Conservation (phyloP, 1,140 invertebrate genomes). For the Panulirus ornatus region DNA sequence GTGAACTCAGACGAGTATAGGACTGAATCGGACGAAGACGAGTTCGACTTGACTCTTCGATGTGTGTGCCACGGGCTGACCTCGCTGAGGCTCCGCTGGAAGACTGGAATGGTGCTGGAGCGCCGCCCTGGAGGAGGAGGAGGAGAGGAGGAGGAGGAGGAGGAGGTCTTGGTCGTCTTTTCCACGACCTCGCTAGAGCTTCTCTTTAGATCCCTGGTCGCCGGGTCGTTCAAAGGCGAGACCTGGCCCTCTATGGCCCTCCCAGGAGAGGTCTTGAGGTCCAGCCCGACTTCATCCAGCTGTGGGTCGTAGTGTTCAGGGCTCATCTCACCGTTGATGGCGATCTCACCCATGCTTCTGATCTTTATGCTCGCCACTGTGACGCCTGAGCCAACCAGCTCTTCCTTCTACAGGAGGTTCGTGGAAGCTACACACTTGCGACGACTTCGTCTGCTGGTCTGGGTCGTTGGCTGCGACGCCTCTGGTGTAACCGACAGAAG, state of each 20-base stretch:
- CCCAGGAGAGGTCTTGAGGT: too few species aligned
- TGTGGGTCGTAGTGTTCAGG: neutral
- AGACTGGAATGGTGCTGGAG: neutral
- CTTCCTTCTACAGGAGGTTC: neutral
- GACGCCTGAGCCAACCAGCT: neutral
- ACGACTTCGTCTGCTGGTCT: neutral
- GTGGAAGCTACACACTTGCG: neutral
- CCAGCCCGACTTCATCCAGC: too few species aligned
- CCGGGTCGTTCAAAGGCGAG: neutral
- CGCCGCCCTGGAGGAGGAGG: neutral
- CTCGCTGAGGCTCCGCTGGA: neutral
- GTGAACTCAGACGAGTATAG: neutral
- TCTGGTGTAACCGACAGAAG: neutral
- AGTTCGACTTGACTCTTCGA: neutral
- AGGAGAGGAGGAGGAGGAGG: neutral
- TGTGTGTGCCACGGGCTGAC: neutral
- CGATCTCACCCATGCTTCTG: slow-evolving; percentile 6
- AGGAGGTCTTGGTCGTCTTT: too few species aligned
- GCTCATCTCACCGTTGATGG: neutral
- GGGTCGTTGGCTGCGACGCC: neutral
- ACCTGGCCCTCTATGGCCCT: neutral
- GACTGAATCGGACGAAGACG: neutral
- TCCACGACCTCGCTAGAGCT: neutral
- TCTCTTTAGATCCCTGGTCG: neutral
- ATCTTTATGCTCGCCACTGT: neutral